Conservation (phyloP, 2,797 vertebrate species). For the Tapera naevia region DNA sequence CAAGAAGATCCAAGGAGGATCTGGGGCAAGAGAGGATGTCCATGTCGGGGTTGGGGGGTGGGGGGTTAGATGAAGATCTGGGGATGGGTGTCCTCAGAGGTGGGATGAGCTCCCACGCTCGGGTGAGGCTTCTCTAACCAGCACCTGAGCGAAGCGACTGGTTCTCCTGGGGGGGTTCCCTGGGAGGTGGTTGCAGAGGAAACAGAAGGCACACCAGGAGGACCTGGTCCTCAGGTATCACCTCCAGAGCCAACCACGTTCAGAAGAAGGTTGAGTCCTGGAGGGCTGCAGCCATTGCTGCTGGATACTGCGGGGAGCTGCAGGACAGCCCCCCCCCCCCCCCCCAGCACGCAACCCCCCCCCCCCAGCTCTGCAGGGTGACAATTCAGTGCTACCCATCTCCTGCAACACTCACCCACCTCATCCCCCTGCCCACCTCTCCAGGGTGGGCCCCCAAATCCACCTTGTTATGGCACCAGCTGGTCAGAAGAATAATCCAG, state of each 20-base stretch:
- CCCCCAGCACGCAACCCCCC: neutral
- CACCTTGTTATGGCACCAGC: neutral
- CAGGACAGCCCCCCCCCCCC: neutral
- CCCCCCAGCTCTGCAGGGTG: neutral
- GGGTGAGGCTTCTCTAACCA: neutral
- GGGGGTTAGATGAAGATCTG: neutral
- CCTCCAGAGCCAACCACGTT: neutral
- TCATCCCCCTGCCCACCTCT: neutral
- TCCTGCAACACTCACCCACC: neutral
- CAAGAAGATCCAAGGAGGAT: neutral
- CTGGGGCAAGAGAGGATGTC: neutral
- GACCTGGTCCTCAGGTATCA: neutral
- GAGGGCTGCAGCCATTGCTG: neutral
- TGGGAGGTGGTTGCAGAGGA: neutral
- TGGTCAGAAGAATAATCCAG: conserved; percentile 58
- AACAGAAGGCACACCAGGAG: neutral
- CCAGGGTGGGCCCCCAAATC: neutral
- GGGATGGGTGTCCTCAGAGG: neutral
- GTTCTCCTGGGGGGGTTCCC: neutral
- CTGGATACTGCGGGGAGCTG: rapidly evolving
- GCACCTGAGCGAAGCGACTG: neutral
- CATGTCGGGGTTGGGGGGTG: no score
- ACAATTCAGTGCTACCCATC: neutral
- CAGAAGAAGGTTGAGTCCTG: neutral
- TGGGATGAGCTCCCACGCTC: neutral